Evolutionary conservation across 1,140 invertebrate species (phyloP).

Genomic region (Drosophila takahashii): DNA sequence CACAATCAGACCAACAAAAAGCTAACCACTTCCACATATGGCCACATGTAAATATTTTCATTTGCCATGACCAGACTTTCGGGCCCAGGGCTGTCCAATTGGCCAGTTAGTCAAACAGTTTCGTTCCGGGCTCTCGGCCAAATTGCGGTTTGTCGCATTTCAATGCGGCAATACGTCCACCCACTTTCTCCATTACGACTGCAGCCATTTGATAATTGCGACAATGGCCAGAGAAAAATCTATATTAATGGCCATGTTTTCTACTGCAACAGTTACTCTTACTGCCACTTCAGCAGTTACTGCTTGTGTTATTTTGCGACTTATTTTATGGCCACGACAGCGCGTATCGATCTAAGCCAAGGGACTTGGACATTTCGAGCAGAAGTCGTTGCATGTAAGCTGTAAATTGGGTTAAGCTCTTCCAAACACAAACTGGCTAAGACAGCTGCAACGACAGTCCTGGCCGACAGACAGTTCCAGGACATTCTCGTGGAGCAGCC

Average conservation of each 20-base stretch:
- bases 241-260: constrained; percentile 56
- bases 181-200: constrained; percentile 39
- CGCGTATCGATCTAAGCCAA: constrained; percentile 63
- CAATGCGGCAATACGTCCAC: constrained; percentile 64
- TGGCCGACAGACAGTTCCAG: constrained; percentile 42
- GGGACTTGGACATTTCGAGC: constrained; percentile 42
- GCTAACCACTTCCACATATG: constrained; percentile 41
- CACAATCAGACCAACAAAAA: constrained; percentile 34
- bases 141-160: constrained; percentile 71
- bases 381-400: constrained; percentile 41
- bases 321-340: constrained; percentile 67
- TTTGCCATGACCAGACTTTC: constrained; percentile 25
- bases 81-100: constrained; percentile 49
- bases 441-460: constrained; percentile 33
- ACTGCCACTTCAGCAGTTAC: constrained; percentile 8
- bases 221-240: constrained; percentile 53
- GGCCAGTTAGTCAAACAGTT: constrained; percentile 62
- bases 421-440: constrained; percentile 24
- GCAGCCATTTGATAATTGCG: constrained; percentile 70
- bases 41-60: constrained; percentile 54
- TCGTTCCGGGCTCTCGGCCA: constrained; percentile 62
- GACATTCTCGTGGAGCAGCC: constrained; percentile 36
- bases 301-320: constrained; percentile 16
- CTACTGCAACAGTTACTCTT: constrained; percentile 34
- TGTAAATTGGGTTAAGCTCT: constrained; percentile 70